A percentile compares a stretch with the other conserved stretches of the same genome.
Evolutionary conservation across 2,113 vertebrate species (phyloP).

Genomic region (Tenebrosternarchus preto): DNA sequence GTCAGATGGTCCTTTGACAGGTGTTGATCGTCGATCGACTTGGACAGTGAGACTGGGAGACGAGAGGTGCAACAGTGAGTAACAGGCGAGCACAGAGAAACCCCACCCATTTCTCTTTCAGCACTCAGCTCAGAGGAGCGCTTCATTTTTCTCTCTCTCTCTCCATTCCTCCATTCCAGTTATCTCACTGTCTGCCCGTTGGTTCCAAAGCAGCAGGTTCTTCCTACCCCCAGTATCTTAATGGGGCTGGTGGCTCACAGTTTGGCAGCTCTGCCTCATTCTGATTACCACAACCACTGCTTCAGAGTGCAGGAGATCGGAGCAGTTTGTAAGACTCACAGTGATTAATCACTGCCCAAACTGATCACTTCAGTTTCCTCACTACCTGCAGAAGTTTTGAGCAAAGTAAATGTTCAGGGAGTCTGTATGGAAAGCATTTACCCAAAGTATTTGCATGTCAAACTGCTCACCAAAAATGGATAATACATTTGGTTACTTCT

Average conservation of each 20-base stretch:
- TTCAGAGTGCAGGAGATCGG: conserved; percentile 59
- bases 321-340: conserved; percentile 64
- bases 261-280: conserved; percentile 47
- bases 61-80: conserved; percentile 57
- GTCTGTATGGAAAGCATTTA: not conserved
- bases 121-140: conserved; percentile 8
- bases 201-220: conserved; percentile 46
- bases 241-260: conserved; percentile 45
- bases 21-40: conserved; percentile 62
- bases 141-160: conserved; percentile 10
- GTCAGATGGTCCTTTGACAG: conserved; percentile 63
- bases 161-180: conserved; percentile 29
- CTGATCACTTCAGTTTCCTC: conserved; percentile 65
- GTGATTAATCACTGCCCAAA: conserved; percentile 70
- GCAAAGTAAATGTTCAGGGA: not conserved
- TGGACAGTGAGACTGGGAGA: conserved; percentile 58
- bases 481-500: not conserved
- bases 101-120: conserved; percentile 36
- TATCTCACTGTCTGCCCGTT: conserved; percentile 57
- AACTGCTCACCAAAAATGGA: not conserved
- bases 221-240: conserved; percentile 50
- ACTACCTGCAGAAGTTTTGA: conserved; percentile 13
- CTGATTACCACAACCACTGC: conserved; percentile 56
- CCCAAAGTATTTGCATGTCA: not conserved
- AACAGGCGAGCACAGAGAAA: not conserved